phyloP scores from a whole-genome alignment of 2,797 vertebrate genomes.

The Spea hammondii region DNA sequence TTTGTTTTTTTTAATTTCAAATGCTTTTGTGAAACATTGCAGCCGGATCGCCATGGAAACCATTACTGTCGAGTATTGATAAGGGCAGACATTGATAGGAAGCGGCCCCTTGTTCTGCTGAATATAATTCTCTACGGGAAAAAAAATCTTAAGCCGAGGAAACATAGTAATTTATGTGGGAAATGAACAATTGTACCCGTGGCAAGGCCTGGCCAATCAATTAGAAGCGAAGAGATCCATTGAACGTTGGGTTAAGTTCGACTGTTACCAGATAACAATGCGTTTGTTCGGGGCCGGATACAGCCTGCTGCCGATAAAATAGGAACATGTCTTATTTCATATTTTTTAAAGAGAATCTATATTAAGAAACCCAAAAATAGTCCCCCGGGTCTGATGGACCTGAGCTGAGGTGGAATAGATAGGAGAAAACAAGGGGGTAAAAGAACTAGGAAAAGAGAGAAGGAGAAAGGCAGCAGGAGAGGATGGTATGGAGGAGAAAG shows the following conservation, averaged over 20 bases:
- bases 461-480: not conserved
- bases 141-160: not conserved
- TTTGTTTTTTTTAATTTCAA: not conserved
- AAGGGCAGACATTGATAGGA: conserved; percentile 19
- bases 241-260: not conserved
- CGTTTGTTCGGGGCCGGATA: not conserved
- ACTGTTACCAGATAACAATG: not conserved
- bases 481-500: not conserved
- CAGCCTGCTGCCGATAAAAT: not conserved
- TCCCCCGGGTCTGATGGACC: no score
- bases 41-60: conserved; percentile 15
- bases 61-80: conserved; percentile 32
- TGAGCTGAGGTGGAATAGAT: not conserved
- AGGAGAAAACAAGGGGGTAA: not conserved
- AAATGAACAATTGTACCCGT: no score
- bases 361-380: no score
- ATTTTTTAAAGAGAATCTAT: no score
- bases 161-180: not conserved
- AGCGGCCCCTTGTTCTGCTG: not conserved
- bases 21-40: not conserved
- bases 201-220: not conserved
- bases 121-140: not conserved
- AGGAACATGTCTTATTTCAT: no score
- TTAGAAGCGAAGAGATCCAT: not conserved
- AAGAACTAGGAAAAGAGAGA: not conserved